phyloP scores from a whole-genome alignment of 2,888 invertebrate genomes.

The Polymixis flavicincta region DNA sequence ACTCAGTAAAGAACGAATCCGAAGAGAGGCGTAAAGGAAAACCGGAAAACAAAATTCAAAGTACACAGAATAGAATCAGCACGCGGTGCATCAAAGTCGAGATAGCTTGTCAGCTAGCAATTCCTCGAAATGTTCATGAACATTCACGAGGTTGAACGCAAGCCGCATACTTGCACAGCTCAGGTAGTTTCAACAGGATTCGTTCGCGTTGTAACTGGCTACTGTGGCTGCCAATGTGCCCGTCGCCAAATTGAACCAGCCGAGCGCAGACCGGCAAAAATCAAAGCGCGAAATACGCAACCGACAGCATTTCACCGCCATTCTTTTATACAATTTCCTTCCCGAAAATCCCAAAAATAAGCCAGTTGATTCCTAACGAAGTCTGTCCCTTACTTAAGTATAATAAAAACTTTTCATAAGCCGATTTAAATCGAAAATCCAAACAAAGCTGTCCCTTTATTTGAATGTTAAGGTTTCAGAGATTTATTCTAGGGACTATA shows the following conservation, averaged over 20 bases:
- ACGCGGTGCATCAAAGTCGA: slow-evolving; percentile 35
- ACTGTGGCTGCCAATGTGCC: slow-evolving; percentile 39
- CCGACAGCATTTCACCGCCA: slow-evolving; percentile 30
- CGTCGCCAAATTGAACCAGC: slow-evolving; percentile 57
- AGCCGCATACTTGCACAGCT: slow-evolving; percentile 40
- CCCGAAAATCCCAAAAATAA: slow-evolving; percentile 40
- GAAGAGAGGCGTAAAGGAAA: slow-evolving; percentile 25
- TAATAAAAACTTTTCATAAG: slow-evolving; percentile 70
- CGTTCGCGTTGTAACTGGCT: slow-evolving; percentile 43
- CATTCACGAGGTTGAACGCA: slow-evolving; percentile 52
- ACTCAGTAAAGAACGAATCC: slow-evolving; percentile 26
- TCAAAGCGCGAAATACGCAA: slow-evolving; percentile 43
- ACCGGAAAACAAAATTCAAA: slow-evolving; percentile 40
- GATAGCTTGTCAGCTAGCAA: slow-evolving; percentile 46
- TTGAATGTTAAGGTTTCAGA: slow-evolving; percentile 64
- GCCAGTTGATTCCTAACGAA: slow-evolving; percentile 40
- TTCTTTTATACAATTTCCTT: slow-evolving; percentile 35
- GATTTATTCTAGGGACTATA: slow-evolving; percentile 63
- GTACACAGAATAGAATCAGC: slow-evolving; percentile 48
- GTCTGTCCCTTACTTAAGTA: slow-evolving; percentile 43
- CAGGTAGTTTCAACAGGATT: slow-evolving; percentile 56
- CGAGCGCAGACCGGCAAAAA: slow-evolving; percentile 39
- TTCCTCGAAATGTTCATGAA: slow-evolving; percentile 56
- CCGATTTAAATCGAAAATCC: slow-evolving; percentile 73
- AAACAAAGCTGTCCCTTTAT: slow-evolving; percentile 71